phyloP scores from a whole-genome alignment of 1,140 invertebrate species.

The Drosophila melanica region DNA sequence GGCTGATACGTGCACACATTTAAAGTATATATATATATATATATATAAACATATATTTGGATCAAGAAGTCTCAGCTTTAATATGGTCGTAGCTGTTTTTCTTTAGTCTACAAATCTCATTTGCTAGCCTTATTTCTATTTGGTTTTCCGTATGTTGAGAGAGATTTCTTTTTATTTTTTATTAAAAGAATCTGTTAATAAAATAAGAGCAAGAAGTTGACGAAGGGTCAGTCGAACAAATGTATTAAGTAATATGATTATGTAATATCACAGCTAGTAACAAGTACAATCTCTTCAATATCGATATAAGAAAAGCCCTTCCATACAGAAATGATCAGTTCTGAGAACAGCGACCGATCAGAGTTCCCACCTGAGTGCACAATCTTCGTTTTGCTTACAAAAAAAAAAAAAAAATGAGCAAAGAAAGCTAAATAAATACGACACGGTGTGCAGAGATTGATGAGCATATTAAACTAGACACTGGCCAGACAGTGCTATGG shows the following conservation, averaged over 20 bases:
- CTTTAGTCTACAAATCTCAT: background rate
- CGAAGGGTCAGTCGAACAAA: background rate
- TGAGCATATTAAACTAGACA: conserved; percentile 28
- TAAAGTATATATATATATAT: conserved; percentile 1
- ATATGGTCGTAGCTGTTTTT: conserved; percentile 1
- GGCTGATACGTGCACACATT: conserved; percentile 14
- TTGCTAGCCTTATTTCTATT: background rate
- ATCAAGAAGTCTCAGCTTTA: background rate
- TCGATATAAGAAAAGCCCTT: too few relatives aligned
- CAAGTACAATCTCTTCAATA: too few relatives aligned
- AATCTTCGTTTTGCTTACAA: background rate
- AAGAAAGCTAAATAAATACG: background rate
- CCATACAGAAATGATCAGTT: background rate
- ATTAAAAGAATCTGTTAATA: background rate
- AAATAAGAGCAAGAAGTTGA: background rate
- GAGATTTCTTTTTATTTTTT: background rate
- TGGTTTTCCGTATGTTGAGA: too few relatives aligned
- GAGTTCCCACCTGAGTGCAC: background rate
- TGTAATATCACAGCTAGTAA: too few relatives aligned
- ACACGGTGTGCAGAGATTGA: background rate
- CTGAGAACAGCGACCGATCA: conserved; percentile 4
- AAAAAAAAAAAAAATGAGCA: background rate
- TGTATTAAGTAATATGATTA: too few relatives aligned
- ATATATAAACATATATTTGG: background rate
- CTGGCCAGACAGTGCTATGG: conserved; percentile 7